Evolutionary conservation across 2,888 invertebrate genomes (phyloP), one percentile per base, ranked within the genome.

Genomic region (Seladonia tumulorum): DNA sequence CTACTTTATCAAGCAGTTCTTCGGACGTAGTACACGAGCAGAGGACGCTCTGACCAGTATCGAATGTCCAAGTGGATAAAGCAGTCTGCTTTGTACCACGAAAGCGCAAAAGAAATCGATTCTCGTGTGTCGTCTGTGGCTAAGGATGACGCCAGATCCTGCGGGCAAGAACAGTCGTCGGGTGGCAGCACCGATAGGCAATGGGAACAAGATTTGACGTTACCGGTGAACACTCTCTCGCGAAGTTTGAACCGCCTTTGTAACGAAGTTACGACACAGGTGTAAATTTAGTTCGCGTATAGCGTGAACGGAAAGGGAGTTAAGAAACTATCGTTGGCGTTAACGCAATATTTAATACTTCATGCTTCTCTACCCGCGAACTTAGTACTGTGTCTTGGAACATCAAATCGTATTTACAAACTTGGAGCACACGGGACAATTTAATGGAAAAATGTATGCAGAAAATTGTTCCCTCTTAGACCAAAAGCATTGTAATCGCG

Each of bases 181-280:
- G 84, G 75, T 84, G 84, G 70, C 74, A 35, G 53, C 25, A 72
- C 49, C 2, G 63, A 5, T 5, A 63, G 16, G 3, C 53, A 72
- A 72, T 45, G 49, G 8, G 47, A 16, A 10, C 29, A 5, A 35
- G 16, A 1, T 35, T 63, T 7, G 25, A 45, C 5, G 18, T 81
- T 81, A 42, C 47, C 45, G 57, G 22, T 49, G 12, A 49, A 63
- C 35, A 25, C 42, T 71, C 60, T 5, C 39, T 29, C 60, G 49
- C 12, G 29, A 63, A 71, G 18, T 83, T 81, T 45, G n/a, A 22
- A 22, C 18, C 2, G 10, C 1, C 2, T 63, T 72, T 53, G 1
- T 1, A 16, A 42, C 14, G 3, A 68, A 42, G 22, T n/a, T 39
- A 29, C 18, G 3, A 22, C 39, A 14, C 18, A 2, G 35, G 42